Evolutionary conservation across 2,888 invertebrate species (phyloP).

Genomic region (Coleophora flavipennella): DNA sequence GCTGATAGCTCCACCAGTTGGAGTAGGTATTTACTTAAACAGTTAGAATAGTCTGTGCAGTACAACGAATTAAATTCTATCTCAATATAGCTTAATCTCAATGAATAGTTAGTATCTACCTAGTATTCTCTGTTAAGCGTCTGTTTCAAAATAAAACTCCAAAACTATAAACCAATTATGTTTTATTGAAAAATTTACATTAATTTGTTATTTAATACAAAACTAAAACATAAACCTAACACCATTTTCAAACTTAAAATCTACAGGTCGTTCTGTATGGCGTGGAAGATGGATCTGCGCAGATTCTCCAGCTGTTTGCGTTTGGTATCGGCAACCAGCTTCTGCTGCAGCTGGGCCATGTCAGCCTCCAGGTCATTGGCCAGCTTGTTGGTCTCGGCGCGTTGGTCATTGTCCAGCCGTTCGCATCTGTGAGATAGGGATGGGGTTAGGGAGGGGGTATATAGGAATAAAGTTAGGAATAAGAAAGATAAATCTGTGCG

Average conservation of each 20-base stretch:
- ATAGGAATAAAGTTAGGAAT: too few species aligned
- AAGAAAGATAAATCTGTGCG: too few species aligned
- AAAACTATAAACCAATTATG: not conserved
- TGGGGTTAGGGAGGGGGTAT: too few species aligned
- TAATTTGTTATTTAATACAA: not conserved
- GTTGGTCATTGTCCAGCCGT: constrained; percentile 4
- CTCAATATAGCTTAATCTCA: too few species aligned
- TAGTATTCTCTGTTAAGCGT: too few species aligned
- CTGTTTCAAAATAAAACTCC: too few species aligned
- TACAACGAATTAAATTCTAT: too few species aligned
- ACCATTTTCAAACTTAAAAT: not conserved
- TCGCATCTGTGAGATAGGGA: constrained; percentile 1
- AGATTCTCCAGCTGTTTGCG: constrained; percentile 8
- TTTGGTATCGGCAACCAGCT: constrained; percentile 6
- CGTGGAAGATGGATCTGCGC: constrained; percentile 4
- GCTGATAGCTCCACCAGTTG: too few species aligned
- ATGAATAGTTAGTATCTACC: too few species aligned
- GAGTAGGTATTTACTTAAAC: too few species aligned
- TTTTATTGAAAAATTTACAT: too few species aligned
- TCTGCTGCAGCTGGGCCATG: constrained; percentile 5
- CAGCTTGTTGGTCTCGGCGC: constrained; percentile 1
- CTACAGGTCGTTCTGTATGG: constrained; percentile 8
- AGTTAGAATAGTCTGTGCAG: too few species aligned
- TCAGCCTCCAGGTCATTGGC: constrained; percentile 4
- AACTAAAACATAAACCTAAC: not conserved